A percentile compares a stretch with the other conserved stretches of the same genome.
phyloP scores from a whole-genome alignment of 2,797 vertebrate species.

The Clarias platycephalus region DNA sequence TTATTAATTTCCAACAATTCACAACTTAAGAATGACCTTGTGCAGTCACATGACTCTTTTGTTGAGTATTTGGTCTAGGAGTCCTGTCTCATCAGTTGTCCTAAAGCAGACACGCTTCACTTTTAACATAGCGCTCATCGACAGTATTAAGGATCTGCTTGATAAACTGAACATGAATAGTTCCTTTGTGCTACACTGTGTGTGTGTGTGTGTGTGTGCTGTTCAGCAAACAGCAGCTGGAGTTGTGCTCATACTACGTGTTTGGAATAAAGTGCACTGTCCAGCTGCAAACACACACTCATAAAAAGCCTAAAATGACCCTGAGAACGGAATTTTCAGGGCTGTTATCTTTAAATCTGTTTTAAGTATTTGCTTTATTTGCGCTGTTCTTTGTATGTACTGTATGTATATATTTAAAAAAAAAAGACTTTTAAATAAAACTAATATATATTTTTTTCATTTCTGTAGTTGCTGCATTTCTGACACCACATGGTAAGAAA shows the following conservation, averaged over 20 bases:
- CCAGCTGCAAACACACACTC: neutral
- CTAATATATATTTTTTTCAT: constrained; percentile 50
- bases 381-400: neutral
- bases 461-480: constrained; percentile 69
- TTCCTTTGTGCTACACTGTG: constrained; percentile 61
- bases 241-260: constrained; percentile 40
- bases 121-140: neutral
- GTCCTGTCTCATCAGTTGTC: neutral
- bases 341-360: neutral
- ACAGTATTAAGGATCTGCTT: constrained; percentile 55
- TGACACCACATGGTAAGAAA: constrained; percentile 71
- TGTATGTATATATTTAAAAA: no score
- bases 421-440: neutral
- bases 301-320: neutral
- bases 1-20: neutral
- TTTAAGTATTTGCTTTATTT: neutral
- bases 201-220: constrained; percentile 30
- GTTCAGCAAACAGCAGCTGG: constrained; percentile 62
- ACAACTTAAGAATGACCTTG: neutral
- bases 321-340: neutral
- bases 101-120: constrained; percentile 5
- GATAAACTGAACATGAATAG: constrained; percentile 68
- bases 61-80: neutral
- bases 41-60: neutral
- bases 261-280: constrained; percentile 19